Evolutionary conservation across 1,140 invertebrate genomes (phyloP).

Genomic region (Drosophila fuyamai): DNA sequence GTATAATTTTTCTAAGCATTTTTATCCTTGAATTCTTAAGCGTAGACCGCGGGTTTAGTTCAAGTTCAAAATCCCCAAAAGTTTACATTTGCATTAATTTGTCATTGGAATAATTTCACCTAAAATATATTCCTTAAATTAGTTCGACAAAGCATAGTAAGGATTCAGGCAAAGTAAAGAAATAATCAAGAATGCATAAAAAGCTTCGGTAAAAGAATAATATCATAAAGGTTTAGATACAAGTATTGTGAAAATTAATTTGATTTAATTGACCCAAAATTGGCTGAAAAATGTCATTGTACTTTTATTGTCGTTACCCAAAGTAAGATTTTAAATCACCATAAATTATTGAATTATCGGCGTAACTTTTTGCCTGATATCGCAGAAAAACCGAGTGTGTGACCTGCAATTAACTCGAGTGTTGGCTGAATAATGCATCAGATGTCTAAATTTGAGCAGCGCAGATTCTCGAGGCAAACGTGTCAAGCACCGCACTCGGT

Average conservation of each 20-base stretch:
- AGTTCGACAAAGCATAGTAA: no score
- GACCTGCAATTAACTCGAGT: conserved; percentile 13
- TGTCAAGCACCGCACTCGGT: conserved; percentile 35
- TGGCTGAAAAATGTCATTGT: no score
- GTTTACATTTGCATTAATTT: neutral
- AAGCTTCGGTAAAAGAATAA: no score
- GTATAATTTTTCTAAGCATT: conserved; percentile 3
- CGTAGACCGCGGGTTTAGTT: neutral
- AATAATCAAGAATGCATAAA: no score
- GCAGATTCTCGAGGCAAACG: conserved; percentile 29
- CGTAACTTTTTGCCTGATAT: no score
- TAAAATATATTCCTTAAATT: no score
- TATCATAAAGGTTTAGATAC: no score
- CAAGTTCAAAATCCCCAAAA: neutral
- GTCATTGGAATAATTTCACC: no score
- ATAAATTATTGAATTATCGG: neutral
- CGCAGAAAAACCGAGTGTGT: neutral
- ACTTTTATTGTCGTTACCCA: neutral
- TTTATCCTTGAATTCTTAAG: neutral
- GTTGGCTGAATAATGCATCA: conserved; percentile 1
- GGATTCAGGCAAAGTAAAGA: no score
- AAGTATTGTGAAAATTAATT: no score
- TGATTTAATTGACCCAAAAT: no score
- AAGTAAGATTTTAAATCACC: neutral
- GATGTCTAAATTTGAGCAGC: conserved; percentile 15